Evolutionary conservation across 1,140 invertebrate species (phyloP).

Genomic region (Leguminivora glycinivorella): DNA sequence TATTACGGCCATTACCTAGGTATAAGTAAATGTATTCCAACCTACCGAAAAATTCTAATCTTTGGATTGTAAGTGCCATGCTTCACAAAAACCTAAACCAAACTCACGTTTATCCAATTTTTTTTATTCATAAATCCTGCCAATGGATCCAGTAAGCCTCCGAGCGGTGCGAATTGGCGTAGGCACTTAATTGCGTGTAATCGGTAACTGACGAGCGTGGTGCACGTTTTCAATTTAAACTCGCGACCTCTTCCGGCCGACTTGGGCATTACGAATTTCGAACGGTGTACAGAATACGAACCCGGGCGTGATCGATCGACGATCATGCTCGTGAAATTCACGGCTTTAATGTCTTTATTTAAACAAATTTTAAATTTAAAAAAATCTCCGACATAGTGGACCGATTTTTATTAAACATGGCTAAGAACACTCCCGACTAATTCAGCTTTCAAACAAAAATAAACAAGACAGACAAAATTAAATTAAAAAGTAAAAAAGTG

Average conservation of each 20-base stretch:
- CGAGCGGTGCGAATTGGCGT: conserved; percentile 42
- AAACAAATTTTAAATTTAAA: no score
- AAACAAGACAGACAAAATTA: no score
- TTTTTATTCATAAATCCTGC: background rate
- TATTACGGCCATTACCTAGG: no score
- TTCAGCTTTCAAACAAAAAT: no score
- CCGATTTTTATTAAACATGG: no score
- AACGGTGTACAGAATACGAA: conserved; percentile 30
- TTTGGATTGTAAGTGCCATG: background rate
- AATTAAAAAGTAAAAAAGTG: no score
- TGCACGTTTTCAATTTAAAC: conserved; percentile 61
- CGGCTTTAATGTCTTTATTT: background rate
- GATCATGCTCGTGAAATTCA: conserved; percentile 4
- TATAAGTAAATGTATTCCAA: no score
- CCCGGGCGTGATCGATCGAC: background rate
- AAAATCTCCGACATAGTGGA: no score
- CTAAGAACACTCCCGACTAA: no score
- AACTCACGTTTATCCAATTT: background rate
- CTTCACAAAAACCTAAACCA: background rate
- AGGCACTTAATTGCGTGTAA: conserved; percentile 58
- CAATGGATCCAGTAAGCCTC: background rate
- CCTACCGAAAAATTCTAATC: no score
- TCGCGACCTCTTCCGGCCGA: conserved; percentile 29
- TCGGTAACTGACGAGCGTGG: conserved; percentile 51
- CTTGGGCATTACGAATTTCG: conserved; percentile 27